Conservation (phyloP, 2,888 invertebrate species). For the Rotaria sp. region DNA sequence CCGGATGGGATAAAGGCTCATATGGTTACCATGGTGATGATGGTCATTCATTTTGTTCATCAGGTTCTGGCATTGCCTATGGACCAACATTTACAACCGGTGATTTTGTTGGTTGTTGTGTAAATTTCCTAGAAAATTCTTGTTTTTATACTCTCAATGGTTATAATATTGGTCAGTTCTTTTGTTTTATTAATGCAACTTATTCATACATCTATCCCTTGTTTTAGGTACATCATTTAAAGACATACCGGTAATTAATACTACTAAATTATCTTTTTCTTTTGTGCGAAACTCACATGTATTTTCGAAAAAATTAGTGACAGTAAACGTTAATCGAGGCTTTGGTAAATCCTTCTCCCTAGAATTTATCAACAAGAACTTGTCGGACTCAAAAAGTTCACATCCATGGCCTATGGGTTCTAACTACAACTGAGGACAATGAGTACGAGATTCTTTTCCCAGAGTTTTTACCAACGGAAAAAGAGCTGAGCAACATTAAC, state of each 20-base stretch:
- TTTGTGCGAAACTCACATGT: no score
- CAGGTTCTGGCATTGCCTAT: slow-evolving; percentile 91
- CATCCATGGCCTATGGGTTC: no score
- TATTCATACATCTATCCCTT: neutral
- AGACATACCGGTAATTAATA: slow-evolving; percentile 72
- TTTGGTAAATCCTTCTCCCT: no score
- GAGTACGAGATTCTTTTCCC: no score
- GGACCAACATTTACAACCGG: slow-evolving; percentile 97
- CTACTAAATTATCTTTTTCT: neutral
- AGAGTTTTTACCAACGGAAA: no score
- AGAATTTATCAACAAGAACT: no score
- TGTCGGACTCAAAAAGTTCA: no score
- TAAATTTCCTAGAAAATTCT: slow-evolving; percentile 92
- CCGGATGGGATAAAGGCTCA: slow-evolving; percentile 97
- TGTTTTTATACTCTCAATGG: slow-evolving; percentile 99
- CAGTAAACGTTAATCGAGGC: no score
- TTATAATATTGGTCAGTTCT: slow-evolving; percentile 66
- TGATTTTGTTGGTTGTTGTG: slow-evolving; percentile 94
- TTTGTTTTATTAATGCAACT: neutral
- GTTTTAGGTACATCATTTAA: slow-evolving; percentile 76
- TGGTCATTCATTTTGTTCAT: slow-evolving; percentile 95
- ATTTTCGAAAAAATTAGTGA: no score
- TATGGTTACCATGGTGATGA: slow-evolving; percentile 99
- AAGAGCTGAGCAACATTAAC: no score
- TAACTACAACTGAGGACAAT: no score